phyloP scores from a whole-genome alignment of 2,113 vertebrate genomes.

The Cynopterus brachyotis region DNA sequence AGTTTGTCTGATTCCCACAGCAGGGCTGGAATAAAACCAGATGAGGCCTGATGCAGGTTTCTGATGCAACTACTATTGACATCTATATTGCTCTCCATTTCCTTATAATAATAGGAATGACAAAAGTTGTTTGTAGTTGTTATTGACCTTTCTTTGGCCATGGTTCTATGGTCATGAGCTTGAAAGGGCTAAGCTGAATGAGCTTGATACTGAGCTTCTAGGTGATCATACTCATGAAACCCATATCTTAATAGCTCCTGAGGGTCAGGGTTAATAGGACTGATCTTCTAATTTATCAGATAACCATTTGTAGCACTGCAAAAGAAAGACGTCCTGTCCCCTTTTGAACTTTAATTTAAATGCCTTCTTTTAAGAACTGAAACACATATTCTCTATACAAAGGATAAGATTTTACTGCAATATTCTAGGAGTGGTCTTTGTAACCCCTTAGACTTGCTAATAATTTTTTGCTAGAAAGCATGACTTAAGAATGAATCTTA shows the following conservation, averaged over 20 bases:
- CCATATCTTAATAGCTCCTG: background rate
- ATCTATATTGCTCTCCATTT: background rate
- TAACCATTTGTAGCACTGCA: background rate
- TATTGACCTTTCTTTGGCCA: background rate
- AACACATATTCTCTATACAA: background rate
- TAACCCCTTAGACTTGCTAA: background rate
- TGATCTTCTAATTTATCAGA: background rate
- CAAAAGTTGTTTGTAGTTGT: background rate
- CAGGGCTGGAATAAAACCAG: background rate
- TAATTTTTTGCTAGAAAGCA: background rate
- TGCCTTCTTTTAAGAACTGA: background rate
- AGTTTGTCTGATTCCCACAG: too few species aligned
- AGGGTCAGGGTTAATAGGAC: background rate
- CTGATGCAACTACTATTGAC: background rate
- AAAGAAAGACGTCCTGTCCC: background rate
- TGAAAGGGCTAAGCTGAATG: background rate
- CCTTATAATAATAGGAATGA: background rate
- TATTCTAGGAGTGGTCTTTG: background rate
- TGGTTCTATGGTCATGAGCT: background rate
- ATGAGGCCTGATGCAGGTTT: background rate
- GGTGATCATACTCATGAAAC: background rate
- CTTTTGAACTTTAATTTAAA: slow-evolving; percentile 15
- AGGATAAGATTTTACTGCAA: background rate
- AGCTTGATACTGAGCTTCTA: background rate
- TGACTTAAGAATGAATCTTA: background rate